Conservation (phyloP, 2,888 invertebrate species). For the Napeogenes inachia region DNA sequence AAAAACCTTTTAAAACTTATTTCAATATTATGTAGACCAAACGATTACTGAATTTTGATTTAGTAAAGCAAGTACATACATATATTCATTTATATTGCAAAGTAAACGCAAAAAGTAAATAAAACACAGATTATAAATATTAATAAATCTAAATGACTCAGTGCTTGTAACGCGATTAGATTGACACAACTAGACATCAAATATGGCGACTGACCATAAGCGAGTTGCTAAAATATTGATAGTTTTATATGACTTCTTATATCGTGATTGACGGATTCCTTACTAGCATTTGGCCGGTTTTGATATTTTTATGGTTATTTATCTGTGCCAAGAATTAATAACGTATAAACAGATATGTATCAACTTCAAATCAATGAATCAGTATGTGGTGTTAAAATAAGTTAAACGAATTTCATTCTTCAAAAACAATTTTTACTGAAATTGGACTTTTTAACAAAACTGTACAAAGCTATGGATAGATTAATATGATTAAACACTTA, state of each 20-base stretch:
- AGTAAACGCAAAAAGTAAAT: background rate
- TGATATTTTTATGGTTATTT: constrained; percentile 15
- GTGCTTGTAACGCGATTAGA: constrained; percentile 18
- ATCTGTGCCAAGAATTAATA: constrained; percentile 13
- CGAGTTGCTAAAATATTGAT: constrained; percentile 32
- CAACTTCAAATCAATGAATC: constrained; percentile 7
- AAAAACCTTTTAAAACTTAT: background rate
- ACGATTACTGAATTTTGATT: background rate
- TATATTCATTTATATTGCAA: background rate
- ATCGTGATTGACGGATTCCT: constrained; percentile 31
- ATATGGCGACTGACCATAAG: constrained; percentile 34
- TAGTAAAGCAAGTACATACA: background rate
- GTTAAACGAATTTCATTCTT: too few relatives aligned
- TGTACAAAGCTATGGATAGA: too few relatives aligned
- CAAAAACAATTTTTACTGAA: too few relatives aligned
- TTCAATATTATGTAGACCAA: constrained; percentile 6
- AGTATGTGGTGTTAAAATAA: too few relatives aligned
- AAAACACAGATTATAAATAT: constrained; percentile 22
- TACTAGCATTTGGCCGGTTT: constrained; percentile 20
- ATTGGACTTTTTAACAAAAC: too few relatives aligned
- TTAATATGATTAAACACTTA: too few relatives aligned
- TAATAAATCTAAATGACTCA: constrained; percentile 33
- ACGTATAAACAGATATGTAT: background rate
- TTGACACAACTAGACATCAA: constrained; percentile 24
- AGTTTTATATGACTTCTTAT: constrained; percentile 32